These are phyloP conservation scores for Ephestia elutella DNA, from an alignment of 1,140 invertebrate species.

Conservation along the genomic window DNA sequence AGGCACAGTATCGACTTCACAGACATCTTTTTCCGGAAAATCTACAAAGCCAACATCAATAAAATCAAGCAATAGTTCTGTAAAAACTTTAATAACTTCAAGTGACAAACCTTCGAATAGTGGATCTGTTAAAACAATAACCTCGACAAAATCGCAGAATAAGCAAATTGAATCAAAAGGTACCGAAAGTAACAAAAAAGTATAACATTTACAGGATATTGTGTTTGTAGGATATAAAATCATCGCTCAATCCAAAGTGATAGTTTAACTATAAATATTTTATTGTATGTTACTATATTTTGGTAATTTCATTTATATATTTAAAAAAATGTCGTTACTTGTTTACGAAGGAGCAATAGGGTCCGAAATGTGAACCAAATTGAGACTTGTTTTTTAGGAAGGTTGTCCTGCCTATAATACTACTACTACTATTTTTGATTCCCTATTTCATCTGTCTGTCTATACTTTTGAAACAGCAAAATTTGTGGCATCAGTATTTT, in stretches of 20 bases:
- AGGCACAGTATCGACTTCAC: not conserved
- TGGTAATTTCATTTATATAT: not conserved
- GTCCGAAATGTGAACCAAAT: too few relatives aligned
- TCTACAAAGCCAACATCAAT: not conserved
- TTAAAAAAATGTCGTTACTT: not conserved
- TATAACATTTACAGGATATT: not conserved
- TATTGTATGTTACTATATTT: not conserved
- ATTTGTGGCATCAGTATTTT: too few relatives aligned
- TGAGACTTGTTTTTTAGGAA: too few relatives aligned
- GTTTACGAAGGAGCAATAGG: too few relatives aligned
- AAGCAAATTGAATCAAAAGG: conserved; percentile 12
- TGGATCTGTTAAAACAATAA: not conserved
- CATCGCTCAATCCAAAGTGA: conserved; percentile 29
- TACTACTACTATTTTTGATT: too few relatives aligned
- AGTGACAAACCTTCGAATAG: not conserved
- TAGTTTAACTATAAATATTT: not conserved
- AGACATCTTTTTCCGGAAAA: not conserved
- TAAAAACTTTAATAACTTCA: conserved; percentile 1
- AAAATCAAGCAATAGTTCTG: not conserved
- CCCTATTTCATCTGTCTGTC: too few relatives aligned
- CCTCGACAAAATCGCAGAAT: not conserved
- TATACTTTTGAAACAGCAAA: too few relatives aligned
- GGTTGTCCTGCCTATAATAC: too few relatives aligned
- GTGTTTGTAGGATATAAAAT: conserved; percentile 19
- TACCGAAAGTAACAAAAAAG: conserved; percentile 12